phyloP scores from a whole-genome alignment of 1,140 invertebrate species.

The Drosophila arizonae region DNA sequence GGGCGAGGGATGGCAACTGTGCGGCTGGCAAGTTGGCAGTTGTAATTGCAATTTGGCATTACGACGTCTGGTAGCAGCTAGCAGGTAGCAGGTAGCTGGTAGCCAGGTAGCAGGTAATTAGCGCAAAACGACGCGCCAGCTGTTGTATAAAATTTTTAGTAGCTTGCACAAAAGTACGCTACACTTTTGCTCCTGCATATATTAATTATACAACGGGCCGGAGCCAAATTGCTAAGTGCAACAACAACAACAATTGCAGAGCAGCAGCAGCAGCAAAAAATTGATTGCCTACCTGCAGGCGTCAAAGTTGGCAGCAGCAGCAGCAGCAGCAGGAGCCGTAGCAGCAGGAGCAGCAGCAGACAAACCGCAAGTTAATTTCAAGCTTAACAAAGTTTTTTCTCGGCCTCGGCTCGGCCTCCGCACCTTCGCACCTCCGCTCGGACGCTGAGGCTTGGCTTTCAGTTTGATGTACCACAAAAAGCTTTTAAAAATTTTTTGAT shows the following conservation, averaged over 20 bases:
- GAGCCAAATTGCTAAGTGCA: constrained; percentile 69
- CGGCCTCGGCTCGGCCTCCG: not conserved
- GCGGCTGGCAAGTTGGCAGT: constrained; percentile 50
- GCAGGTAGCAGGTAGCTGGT: not conserved
- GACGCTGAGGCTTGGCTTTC: constrained; percentile 46
- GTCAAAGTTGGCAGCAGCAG: constrained; percentile 63
- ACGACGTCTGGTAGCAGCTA: constrained; percentile 28
- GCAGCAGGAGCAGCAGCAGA: constrained; percentile 41
- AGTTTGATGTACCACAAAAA: constrained; percentile 73
- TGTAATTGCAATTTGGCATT: constrained; percentile 79
- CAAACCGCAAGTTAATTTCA: constrained; percentile 80
- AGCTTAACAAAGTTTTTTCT: constrained; percentile 74
- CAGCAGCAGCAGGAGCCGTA: constrained; percentile 6
- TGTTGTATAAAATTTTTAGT: constrained; percentile 75
- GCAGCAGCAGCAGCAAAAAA: constrained; percentile 35
- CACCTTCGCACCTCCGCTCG: constrained; percentile 1
- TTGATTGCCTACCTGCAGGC: constrained; percentile 78
- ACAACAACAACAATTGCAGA: constrained; percentile 26
- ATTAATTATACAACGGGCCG: constrained; percentile 64
- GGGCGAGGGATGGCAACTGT: not conserved
- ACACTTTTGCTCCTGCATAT: constrained; percentile 55
- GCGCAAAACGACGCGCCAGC: constrained; percentile 72
- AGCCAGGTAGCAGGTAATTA: constrained; percentile 59
- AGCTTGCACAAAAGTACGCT: constrained; percentile 53
- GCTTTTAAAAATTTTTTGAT: constrained; percentile 81